Conservation (phyloP, 2,888 invertebrate species). For the Coleophora deauratella region DNA sequence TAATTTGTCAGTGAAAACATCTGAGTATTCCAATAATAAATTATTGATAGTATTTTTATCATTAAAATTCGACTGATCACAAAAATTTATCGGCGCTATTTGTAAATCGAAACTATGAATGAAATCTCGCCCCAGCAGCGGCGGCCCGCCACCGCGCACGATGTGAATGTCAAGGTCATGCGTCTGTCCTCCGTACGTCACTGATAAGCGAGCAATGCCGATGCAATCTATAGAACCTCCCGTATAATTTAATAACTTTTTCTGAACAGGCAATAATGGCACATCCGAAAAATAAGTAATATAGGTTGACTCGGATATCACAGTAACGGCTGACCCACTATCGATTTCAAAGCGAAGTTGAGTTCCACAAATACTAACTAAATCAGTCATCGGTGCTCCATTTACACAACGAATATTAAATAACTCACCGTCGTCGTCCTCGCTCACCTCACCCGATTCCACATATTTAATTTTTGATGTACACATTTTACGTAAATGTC, state of each 20-base stretch:
- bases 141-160: constrained; percentile 12
- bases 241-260: constrained; percentile 9
- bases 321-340: constrained; percentile 6
- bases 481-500: no score
- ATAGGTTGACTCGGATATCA: constrained; percentile 4
- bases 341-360: constrained; percentile 5
- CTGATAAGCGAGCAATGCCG: constrained; percentile 1
- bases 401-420: no score
- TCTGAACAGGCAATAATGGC: constrained; percentile 8
- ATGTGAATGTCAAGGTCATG: constrained; percentile 7
- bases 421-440: no score
- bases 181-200: constrained; percentile 1
- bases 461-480: no score
- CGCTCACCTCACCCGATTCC: no score
- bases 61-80: neutral
- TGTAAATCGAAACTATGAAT: constrained; percentile 8
- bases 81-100: constrained; percentile 1
- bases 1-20: constrained; percentile 5
- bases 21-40: constrained; percentile 1
- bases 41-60: neutral
- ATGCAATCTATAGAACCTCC: constrained; percentile 4
- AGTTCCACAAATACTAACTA: no score
- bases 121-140: constrained; percentile 15
- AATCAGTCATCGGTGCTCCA: no score
- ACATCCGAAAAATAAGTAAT: constrained; percentile 4